Base-by-base conservation (phyloP, 2,113 vertebrate species). In the Cyphomyrus plagiostoma region DNA sequence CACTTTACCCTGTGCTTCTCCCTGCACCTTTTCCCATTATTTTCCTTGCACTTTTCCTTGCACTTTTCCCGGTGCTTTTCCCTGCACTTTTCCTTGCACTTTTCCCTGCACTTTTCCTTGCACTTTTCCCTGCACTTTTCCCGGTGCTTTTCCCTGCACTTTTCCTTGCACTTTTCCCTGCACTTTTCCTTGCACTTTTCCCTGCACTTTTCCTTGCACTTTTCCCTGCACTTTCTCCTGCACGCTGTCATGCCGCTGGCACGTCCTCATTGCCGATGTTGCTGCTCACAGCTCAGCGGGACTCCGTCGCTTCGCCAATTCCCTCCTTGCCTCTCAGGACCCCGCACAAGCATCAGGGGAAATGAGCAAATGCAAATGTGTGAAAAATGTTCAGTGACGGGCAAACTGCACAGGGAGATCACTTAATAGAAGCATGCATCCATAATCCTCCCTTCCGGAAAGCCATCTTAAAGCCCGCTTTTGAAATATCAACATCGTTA, bases 291-390 rank as follows among this genome's bases (percentile, higher is more conserved):
- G 74, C 74, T 80, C 74, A 80, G 74, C 30, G 6, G 74, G 74
- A 26, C 30, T 8, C 30, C 74, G 15, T 15, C 5, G 17, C 74
- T 42, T 26, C 2, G 30, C 35, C 5, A 15, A 80, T 80, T 35
- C 62, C 26, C 62, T 70, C 62, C n/a, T 26, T 11, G 62, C 62
- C 62, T 70, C 62, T 70, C 62, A 1, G 62, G 62, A 9, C 62
- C n/a, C n/a, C 26, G 1, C 15, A 15, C 35, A 2, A 80, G 35
- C 10, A 39, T 80, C 74, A 15, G 74, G 62, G 35, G 74, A 80
- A 80, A 80, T 42, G 74, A 80, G 74, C 74, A 80, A 80, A 80
- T 80, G 74, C 74, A 80, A 80, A 80, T 39, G 74, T 80, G 30
- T 39, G 35, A 35, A 19, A 80, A 35, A 80, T 80, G 74, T 80